Base-by-base conservation (phyloP, 2,888 invertebrate genomes). In the Acleris literana region DNA sequence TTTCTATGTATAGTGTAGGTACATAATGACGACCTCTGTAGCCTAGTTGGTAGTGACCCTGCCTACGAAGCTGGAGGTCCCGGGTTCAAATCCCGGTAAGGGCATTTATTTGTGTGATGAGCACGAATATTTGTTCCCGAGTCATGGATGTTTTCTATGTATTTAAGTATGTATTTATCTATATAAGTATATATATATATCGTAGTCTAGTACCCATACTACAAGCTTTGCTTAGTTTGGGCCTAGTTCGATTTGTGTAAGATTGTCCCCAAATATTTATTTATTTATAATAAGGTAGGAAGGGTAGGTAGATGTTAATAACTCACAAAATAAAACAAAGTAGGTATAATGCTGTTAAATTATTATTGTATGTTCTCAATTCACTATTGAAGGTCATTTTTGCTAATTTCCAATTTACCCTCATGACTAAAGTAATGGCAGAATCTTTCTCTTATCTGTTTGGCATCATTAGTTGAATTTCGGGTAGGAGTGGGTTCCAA, bases 1-100 rank as follows among this genome's bases (percentile, higher is more conserved):
- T 62, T 62, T 62, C 62, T 62, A 62, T 62, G 62, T 62, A 48
- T n/a, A 63, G 63, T 63, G 56, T 56, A 63, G 56, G 63, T 63
- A 63, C 49, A 63, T 63, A 63, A 48, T 48, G 48, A 48, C 48
- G 48, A 48, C 48, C 48, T 48, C 48, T 48, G 48, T 48, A 48
- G 48, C 48, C 48, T 48, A 48, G 48, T 48, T 48, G 39, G 39
- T 39, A 39, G 39, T 39, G 39, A 39, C 39, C 39, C 39, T 39
- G 1, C 39, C 39, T 39, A 39, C 39, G 39, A 39, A 39, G 39
- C 39, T 39, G 39, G 39, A 39, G 39, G 39, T 39, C 39, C 39
- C 20, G 20, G 20, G 20, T 20, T 20, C 20, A 20, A 20, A 20
- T 20, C 20, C 20, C 20, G 20, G 20, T 39, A 39, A 39, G 39